Conservation (phyloP, 2,113 vertebrate genomes). For the Eurystomus gularis region DNA sequence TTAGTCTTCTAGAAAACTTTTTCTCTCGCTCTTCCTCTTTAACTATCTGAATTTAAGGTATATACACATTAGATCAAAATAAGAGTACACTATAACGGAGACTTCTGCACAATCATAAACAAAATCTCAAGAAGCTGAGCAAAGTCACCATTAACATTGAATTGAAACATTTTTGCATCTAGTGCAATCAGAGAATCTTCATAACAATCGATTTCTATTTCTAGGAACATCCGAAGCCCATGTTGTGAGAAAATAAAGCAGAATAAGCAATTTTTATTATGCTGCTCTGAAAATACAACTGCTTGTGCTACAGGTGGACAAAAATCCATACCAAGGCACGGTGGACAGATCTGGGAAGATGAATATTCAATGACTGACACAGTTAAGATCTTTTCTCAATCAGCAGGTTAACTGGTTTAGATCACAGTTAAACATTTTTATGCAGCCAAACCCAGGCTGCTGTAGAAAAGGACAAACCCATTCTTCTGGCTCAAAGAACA, state of each 20-base stretch:
- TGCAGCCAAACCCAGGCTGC: not conserved
- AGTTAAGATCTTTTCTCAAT: not conserved
- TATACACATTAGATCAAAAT: not conserved
- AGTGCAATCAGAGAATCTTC: not conserved
- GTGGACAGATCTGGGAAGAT: not conserved
- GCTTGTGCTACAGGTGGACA: not conserved
- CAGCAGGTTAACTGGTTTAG: not conserved
- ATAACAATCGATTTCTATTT: not conserved
- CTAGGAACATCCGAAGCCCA: not conserved
- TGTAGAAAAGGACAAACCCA: not conserved
- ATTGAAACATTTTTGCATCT: not conserved
- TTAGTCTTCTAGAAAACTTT: constrained; percentile 92
- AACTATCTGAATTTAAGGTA: constrained; percentile 71
- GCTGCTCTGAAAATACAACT: not conserved
- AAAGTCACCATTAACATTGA: not conserved
- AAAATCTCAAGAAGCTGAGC: not conserved
- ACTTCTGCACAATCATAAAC: not conserved
- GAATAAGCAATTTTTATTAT: not conserved
- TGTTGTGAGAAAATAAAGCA: not conserved
- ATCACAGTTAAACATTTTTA: not conserved
- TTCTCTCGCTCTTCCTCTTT: constrained; percentile 95
- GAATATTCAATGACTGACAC: not conserved
- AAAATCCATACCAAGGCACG: not conserved
- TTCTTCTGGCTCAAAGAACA: not conserved
- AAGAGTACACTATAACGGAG: not conserved